phyloP scores from a whole-genome alignment of 2,888 invertebrate genomes.

The Physocephala rufipes region DNA sequence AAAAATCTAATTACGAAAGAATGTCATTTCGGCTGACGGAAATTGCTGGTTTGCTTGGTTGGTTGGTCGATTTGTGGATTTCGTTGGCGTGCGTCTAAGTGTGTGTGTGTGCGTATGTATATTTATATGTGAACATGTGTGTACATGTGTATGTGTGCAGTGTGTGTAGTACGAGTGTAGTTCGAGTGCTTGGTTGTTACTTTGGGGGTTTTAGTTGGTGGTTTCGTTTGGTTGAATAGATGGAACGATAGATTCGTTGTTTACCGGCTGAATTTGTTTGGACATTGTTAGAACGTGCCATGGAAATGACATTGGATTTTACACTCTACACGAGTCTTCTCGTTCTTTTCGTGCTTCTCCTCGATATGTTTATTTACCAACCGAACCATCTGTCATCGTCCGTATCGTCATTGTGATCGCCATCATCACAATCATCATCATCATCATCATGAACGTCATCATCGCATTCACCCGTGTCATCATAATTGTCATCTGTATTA shows the following conservation, averaged over 20 bases:
- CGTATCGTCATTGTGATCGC: slow-evolving; percentile 23
- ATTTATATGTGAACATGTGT: not conserved
- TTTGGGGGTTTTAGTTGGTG: not conserved
- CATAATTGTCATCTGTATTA: not conserved
- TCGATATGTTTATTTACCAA: not conserved
- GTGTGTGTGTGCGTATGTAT: not conserved
- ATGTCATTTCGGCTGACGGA: not conserved
- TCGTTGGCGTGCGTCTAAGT: not conserved
- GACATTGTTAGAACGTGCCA: not conserved
- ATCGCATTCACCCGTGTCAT: not conserved
- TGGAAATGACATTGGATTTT: not conserved
- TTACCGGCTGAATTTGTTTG: not conserved
- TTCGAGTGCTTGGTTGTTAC: not conserved
- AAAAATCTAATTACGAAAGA: slow-evolving; percentile 42
- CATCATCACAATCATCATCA: slow-evolving; percentile 15
- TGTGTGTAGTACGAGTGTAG: not conserved
- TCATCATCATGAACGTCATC: slow-evolving; percentile 26
- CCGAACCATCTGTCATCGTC: not conserved
- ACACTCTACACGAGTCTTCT: not conserved
- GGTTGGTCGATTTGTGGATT: not conserved
- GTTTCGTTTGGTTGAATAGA: not conserved
- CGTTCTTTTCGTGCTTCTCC: too few relatives aligned
- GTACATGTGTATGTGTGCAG: not conserved
- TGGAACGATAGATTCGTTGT: not conserved
- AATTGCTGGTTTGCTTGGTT: too few relatives aligned